Conservation (phyloP, 1,140 invertebrate species). For the Macrotrachela quadricornifera region DNA sequence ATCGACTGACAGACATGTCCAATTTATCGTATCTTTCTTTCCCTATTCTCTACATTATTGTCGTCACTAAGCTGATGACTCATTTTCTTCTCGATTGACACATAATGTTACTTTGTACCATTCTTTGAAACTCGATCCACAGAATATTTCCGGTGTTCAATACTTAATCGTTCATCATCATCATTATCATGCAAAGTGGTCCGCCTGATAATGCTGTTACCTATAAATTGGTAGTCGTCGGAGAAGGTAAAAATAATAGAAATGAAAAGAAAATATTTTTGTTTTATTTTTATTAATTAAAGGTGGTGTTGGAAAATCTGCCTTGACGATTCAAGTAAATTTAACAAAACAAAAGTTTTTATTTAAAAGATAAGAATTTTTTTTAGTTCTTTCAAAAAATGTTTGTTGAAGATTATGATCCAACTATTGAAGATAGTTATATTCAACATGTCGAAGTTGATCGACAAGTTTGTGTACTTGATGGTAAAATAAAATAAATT, state of each 20-base stretch:
- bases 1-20: no score
- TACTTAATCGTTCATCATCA: no score
- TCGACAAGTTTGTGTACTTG: slow-evolving; percentile 66
- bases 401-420: slow-evolving; percentile 24
- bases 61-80: no score
- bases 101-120: no score
- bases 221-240: slow-evolving; percentile 68
- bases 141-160: no score
- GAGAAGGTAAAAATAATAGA: slow-evolving; percentile 44
- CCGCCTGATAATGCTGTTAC: slow-evolving; percentile 58
- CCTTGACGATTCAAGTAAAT: slow-evolving; percentile 55
- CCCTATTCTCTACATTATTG: no score
- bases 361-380: not conserved
- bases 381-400: slow-evolving; percentile 10
- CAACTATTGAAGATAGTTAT: slow-evolving; percentile 25
- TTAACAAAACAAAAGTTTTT: slow-evolving; percentile 13
- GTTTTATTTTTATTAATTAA: no score
- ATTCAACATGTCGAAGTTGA: slow-evolving; percentile 68
- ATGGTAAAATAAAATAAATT: slow-evolving; percentile 40
- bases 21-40: no score
- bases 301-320: slow-evolving; percentile 60
- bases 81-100: no score
- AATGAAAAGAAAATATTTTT: no score
- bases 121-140: no score
- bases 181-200: not conserved